A percentile compares a stretch with the other conserved stretches of the same genome.
These are phyloP conservation scores for Dendrolimus punctatus DNA, from an alignment of 1,140 invertebrate genomes.

Conservation along the genomic window DNA sequence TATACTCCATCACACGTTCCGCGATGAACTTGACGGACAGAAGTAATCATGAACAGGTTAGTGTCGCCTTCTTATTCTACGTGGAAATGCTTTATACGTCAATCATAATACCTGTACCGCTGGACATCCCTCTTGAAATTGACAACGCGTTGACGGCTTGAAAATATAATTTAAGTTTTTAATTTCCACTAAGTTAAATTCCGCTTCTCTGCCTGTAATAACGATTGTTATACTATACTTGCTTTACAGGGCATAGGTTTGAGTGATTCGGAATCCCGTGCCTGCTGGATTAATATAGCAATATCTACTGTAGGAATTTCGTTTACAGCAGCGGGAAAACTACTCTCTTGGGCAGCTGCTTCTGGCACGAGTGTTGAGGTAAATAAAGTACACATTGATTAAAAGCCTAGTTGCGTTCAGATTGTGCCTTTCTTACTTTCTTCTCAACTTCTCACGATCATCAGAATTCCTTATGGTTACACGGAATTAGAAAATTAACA, in stretches of 20 bases:
- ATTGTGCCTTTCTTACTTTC: too few species aligned
- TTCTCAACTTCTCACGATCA: too few species aligned
- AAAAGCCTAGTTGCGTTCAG: too few species aligned
- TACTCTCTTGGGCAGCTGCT: slow-evolving; percentile 11
- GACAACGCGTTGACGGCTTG: too few species aligned
- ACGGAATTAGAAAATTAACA: too few species aligned
- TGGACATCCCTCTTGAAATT: too few species aligned
- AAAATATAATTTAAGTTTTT: too few species aligned
- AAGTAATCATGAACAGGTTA: slow-evolving; percentile 15
- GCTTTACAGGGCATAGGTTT: slow-evolving; percentile 12
- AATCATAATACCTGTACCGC: too few species aligned
- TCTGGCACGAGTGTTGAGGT: slow-evolving; percentile 16
- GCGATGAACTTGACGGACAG: slow-evolving; percentile 9
- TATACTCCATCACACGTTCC: slow-evolving; percentile 12
- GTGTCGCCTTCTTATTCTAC: background rate
- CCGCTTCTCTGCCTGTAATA: too few species aligned
- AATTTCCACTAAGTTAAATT: too few species aligned
- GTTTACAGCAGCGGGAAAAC: slow-evolving; percentile 10
- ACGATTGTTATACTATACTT: background rate
- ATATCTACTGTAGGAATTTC: slow-evolving; percentile 12
- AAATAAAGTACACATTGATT: background rate
- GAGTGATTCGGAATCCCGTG: slow-evolving; percentile 7
- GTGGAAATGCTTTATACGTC: too few species aligned
- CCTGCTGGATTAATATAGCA: slow-evolving; percentile 13
- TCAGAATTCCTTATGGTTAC: too few species aligned